Conservation (phyloP, 2,113 vertebrate genomes). For the Otocyon megalotis region DNA sequence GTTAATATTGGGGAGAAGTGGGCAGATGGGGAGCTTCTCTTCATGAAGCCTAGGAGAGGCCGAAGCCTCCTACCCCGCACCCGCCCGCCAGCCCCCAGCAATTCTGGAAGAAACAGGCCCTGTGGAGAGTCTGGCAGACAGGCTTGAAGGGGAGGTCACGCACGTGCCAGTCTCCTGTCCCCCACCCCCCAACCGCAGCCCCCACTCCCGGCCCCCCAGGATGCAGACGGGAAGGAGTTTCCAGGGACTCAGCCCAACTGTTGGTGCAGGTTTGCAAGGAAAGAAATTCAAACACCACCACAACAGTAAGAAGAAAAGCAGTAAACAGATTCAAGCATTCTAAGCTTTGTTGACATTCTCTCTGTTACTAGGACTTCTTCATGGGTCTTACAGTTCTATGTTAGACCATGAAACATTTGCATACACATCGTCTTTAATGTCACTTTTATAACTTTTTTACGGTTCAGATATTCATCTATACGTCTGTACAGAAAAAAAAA, state of each 20-base stretch:
- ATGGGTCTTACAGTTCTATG: constrained; percentile 96
- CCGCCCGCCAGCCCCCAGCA: constrained; percentile 43
- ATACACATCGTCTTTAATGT: constrained; percentile 95
- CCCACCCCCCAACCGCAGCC: background rate
- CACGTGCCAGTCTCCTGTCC: constrained; percentile 57
- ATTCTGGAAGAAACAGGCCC: constrained; percentile 86
- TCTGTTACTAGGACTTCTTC: constrained; percentile 91
- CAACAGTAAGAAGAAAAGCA: constrained; percentile 83
- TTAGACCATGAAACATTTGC: constrained; percentile 94
- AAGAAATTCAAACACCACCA: constrained; percentile 62
- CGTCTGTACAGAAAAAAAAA: constrained; percentile 96
- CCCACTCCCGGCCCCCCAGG: background rate
- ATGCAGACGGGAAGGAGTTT: constrained; percentile 79
- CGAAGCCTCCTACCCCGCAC: constrained; percentile 8
- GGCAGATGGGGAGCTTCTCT: constrained; percentile 71
- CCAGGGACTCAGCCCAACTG: constrained; percentile 80
- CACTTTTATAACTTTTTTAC: constrained; percentile 99
- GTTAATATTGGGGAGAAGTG: constrained; percentile 71
- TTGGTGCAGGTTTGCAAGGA: constrained; percentile 78
- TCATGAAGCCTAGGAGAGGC: constrained; percentile 80
- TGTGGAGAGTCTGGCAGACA: constrained; percentile 68
- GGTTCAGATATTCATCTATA: constrained; percentile 98
- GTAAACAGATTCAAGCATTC: constrained; percentile 88
- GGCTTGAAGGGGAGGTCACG: constrained; percentile 66
- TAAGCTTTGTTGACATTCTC: constrained; percentile 88